Conservation (phyloP, 1,140 invertebrate species). For the Triops longicaudatus region DNA sequence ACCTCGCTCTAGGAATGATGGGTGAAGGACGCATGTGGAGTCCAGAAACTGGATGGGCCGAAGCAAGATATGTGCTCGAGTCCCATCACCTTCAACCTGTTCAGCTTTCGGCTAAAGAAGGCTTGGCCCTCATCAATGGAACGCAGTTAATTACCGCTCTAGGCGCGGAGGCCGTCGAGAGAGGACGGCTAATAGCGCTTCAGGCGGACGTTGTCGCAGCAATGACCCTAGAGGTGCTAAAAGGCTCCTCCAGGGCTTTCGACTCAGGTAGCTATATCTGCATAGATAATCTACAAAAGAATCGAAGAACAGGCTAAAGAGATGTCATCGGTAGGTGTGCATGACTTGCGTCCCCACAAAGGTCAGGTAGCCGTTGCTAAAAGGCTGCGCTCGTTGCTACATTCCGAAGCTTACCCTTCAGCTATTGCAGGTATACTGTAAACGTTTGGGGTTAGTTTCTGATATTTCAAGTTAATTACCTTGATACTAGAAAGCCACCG, state of each 20-base stretch:
- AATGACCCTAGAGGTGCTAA: conserved; percentile 59
- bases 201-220: conserved; percentile 66
- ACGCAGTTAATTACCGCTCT: conserved; percentile 64
- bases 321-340: conserved; percentile 47
- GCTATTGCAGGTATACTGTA: conserved; percentile 52
- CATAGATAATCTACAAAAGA: neutral
- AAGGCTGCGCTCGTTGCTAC: conserved; percentile 53
- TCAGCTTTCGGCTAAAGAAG: conserved; percentile 58
- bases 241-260: conserved; percentile 61
- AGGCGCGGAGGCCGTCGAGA: conserved; percentile 57
- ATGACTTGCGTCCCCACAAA: conserved; percentile 55
- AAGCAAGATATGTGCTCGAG: conserved; percentile 54
- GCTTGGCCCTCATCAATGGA: conserved; percentile 63
- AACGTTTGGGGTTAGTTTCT: neutral
- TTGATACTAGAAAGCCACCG: conserved; percentile 52
- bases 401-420: conserved; percentile 58
- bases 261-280: conserved; percentile 47
- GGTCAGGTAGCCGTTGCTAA: conserved; percentile 57
- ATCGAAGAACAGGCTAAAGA: neutral
- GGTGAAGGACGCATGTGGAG: conserved; percentile 71
- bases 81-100: conserved; percentile 52
- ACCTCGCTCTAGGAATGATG: conserved; percentile 56
- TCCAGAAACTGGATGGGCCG: conserved; percentile 58
- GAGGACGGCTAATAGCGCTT: conserved; percentile 50
- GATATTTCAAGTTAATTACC: conserved; percentile 10